A percentile compares a stretch with the other conserved stretches of the same genome.
Evolutionary conservation across 2,113 vertebrate species (phyloP).

Genomic region (Microtus pennsylvanicus): DNA sequence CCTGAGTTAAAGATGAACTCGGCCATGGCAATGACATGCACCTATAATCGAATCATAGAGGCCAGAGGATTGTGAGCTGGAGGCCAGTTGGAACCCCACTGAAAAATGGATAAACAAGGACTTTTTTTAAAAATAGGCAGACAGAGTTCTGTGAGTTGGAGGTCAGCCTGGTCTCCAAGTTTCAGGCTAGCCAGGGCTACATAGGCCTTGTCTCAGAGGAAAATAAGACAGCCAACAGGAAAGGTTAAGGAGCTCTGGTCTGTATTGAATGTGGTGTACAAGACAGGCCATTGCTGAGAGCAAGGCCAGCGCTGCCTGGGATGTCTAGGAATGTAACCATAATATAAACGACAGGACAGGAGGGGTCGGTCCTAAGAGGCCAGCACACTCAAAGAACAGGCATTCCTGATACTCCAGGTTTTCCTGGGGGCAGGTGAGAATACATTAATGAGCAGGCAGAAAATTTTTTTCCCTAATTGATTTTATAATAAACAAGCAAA

Average conservation of each 20-base stretch:
- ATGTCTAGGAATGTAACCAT: background rate
- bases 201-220: background rate
- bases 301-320: background rate
- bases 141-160: background rate
- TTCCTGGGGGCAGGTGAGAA: background rate
- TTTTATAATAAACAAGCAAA: background rate
- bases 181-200: background rate
- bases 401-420: background rate
- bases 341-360: background rate
- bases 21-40: background rate
- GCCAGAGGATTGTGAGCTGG: background rate
- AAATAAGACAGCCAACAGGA: background rate
- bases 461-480: background rate
- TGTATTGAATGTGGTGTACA: background rate
- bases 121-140: background rate
- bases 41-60: background rate
- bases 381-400: background rate
- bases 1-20: background rate
- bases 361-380: background rate
- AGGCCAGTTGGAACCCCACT: background rate
- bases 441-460: background rate
- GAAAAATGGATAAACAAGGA: background rate
- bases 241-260: background rate
- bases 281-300: background rate
- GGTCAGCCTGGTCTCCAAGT: background rate